A percentile compares a stretch with the other conserved stretches of the same genome.
Evolutionary conservation across 92 coral and sea anemone species (phyloP).

Genomic region (Parazoanthus atlanticus): DNA sequence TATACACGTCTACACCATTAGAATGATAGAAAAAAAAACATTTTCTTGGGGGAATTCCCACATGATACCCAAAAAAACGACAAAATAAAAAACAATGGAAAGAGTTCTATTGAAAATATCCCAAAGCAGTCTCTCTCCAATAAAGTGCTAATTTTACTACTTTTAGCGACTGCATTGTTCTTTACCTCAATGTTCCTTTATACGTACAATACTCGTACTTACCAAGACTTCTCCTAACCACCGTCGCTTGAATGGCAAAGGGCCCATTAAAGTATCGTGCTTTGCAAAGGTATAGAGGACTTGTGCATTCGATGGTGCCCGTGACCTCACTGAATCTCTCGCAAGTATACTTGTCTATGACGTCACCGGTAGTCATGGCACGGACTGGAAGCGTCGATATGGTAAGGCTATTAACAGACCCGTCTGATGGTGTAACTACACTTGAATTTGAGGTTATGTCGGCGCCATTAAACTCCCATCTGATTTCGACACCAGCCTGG

Average conservation of each 20-base stretch:
- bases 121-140: no score
- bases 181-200: no score
- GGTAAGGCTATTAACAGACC: not conserved
- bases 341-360: not conserved
- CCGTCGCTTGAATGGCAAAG: not conserved
- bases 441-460: not conserved
- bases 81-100: no score
- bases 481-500: constrained; percentile 19
- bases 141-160: no score
- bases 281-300: not conserved
- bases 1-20: no score
- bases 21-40: no score
- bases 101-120: no score
- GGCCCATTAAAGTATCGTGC: not conserved
- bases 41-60: no score
- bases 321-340: not conserved
- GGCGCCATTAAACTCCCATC: constrained; percentile 5
- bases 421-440: not conserved
- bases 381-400: not conserved
- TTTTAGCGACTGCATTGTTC: not conserved
- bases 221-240: not conserved
- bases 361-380: not conserved
- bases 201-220: no score
- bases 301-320: not conserved
- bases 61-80: no score